Conservation (phyloP, 2,888 invertebrate genomes). For the Chrysolina americana region DNA sequence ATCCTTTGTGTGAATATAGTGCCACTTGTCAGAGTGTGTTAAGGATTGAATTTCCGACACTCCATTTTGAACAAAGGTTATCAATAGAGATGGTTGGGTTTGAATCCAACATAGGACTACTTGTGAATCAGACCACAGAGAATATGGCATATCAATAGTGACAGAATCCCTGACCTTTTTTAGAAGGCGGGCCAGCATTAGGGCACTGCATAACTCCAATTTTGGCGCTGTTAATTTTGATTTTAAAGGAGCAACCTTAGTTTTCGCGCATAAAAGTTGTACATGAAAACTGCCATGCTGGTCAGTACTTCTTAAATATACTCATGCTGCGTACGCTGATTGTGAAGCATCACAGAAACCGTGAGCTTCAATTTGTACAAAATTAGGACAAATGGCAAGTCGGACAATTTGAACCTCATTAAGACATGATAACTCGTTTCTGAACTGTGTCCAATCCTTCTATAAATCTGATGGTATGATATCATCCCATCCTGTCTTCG, state of each 20-base stretch:
- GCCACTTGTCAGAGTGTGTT: conserved; percentile 23
- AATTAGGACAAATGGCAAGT: neutral
- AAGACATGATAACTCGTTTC: conserved; percentile 7
- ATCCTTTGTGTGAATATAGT: conserved; percentile 24
- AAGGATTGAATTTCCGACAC: conserved; percentile 30
- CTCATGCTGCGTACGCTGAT: conserved; percentile 34
- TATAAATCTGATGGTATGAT: neutral
- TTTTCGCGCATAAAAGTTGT: conserved; percentile 21
- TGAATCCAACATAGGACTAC: conserved; percentile 32
- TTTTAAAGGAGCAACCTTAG: conserved; percentile 28
- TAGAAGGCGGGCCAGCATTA: conserved; percentile 36
- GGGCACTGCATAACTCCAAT: conserved; percentile 43
- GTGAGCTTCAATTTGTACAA: conserved; percentile 9
- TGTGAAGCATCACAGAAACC: conserved; percentile 25
- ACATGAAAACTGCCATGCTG: neutral
- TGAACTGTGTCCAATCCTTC: conserved; percentile 3
- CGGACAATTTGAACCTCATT: neutral
- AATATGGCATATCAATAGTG: conserved; percentile 7
- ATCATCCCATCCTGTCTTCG: conserved; percentile 14
- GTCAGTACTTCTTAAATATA: conserved; percentile 16
- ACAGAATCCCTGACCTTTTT: conserved; percentile 30
- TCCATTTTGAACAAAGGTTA: conserved; percentile 32
- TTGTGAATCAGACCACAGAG: conserved; percentile 31
- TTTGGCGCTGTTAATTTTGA: conserved; percentile 34
- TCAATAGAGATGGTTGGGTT: conserved; percentile 21